Base-by-base conservation (phyloP, 1,140 invertebrate species). In the Eufriesea mexicana region DNA sequence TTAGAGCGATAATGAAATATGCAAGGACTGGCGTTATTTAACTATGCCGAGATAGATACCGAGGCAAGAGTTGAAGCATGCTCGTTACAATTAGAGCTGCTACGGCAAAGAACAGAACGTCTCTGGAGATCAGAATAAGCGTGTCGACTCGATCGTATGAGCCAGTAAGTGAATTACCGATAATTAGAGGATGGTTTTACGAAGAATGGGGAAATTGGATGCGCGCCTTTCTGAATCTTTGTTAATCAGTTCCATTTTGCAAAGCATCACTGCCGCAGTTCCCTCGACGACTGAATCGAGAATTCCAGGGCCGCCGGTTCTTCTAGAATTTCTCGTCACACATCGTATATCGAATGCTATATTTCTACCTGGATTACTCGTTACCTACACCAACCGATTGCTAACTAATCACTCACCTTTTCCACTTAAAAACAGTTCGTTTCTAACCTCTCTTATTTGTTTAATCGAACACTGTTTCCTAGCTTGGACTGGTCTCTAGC, bases 241-340 rank as follows among this genome's bases (percentile, higher is more conserved):
- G 81, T 83, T 83, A 83, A 83, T 83, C 75, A 83, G 81, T 83
- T 83, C 81, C 75, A 83, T 83, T 77, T 82, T 83, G 81, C 74
- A 83, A 83, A 83, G 81, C 81, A 83, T 83, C 81, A 71, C 74
- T 83, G 75, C 81, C 81, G 81, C 81, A 77, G 75, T 83, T 83
- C 81, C 81, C 81, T 83, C 75, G 81, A 77, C 81, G 81, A 83
- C 81, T 71, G 81, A 78, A 77, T 77, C 81, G 81, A 83, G 81
- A 83, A 77, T 78, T 83, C 74, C 81, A 83, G 81, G 81, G 81
- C 81, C 81, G 81, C 81, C 49, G 57, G 23, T 62, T 49, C 75
- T 47, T 20, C 55, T 61, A 51, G 72, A 78, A 77, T 83, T 78
- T 83, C 75, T 70, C 75, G 16, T 57, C 51, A 12, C 20, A 66